Conservation (phyloP, 2,797 vertebrate species). For the Synanceia verrucosa region DNA sequence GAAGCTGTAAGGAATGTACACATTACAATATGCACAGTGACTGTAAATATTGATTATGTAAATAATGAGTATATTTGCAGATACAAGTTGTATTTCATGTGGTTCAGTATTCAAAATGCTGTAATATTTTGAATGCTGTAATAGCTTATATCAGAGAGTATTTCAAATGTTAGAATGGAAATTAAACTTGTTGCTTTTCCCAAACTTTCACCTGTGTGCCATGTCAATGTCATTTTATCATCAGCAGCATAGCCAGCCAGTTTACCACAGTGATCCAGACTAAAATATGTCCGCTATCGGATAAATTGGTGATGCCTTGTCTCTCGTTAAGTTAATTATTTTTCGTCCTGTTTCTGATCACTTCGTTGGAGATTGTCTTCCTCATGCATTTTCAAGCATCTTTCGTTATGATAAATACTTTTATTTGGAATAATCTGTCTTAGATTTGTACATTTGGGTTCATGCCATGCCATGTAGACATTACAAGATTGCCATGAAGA, state of each 20-base stretch:
- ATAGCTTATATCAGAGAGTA: conserved; percentile 49
- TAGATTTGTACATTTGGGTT: too few relatives aligned
- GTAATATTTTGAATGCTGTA: conserved; percentile 80
- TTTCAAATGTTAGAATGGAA: conserved; percentile 70
- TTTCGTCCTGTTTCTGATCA: too few relatives aligned
- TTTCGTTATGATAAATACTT: too few relatives aligned
- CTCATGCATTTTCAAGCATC: too few relatives aligned
- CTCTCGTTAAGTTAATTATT: too few relatives aligned
- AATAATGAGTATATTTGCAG: conserved; percentile 61
- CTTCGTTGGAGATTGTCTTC: too few relatives aligned
- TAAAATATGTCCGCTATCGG: too few relatives aligned
- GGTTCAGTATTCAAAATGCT: conserved; percentile 71
- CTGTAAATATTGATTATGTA: conserved; percentile 58
- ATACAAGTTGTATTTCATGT: conserved; percentile 70
- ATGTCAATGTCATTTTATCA: neutral
- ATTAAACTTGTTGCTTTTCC: conserved; percentile 69
- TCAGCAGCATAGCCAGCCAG: too few relatives aligned
- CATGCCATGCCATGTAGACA: too few relatives aligned
- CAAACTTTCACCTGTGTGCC: neutral
- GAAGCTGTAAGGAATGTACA: conserved; percentile 41
- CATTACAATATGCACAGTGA: conserved; percentile 56
- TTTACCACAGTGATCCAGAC: neutral
- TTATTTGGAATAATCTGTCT: too few relatives aligned
- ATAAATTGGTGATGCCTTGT: too few relatives aligned
- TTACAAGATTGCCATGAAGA: neutral